These are phyloP conservation scores for Argynnis bischoffii DNA, from an alignment of 2,888 invertebrate species.

Conservation along the genomic window DNA sequence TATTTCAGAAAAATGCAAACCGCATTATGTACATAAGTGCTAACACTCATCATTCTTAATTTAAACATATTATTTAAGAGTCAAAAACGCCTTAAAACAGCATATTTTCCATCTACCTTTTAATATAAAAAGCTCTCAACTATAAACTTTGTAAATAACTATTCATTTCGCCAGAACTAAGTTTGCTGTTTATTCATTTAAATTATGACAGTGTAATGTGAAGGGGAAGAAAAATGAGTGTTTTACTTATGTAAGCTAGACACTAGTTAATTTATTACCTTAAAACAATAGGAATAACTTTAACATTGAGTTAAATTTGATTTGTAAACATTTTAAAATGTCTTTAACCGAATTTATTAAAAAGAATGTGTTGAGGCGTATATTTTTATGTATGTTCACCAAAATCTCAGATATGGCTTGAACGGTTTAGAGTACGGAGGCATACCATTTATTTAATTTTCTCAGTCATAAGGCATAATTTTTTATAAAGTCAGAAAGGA, in stretches of 20 bases:
- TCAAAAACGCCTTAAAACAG: constrained; percentile 26
- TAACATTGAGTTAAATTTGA: background rate
- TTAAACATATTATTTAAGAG: constrained; percentile 21
- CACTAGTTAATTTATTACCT: background rate
- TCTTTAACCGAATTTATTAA: too few species aligned
- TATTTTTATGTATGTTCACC: too few species aligned
- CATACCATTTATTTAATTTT: too few species aligned
- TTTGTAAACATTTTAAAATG: too few species aligned
- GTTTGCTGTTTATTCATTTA: constrained; percentile 36
- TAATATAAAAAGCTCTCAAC: constrained; percentile 29
- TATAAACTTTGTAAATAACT: constrained; percentile 38
- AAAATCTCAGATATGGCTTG: too few species aligned
- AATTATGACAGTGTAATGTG: constrained; percentile 30
- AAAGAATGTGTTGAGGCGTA: too few species aligned
- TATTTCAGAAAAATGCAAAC: constrained; percentile 8
- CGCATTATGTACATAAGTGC: constrained; percentile 13
- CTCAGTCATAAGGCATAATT: too few species aligned
- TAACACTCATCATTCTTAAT: constrained; percentile 13
- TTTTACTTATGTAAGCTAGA: constrained; percentile 7
- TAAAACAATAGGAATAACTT: background rate
- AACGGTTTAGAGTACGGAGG: too few species aligned
- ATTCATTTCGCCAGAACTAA: constrained; percentile 33
- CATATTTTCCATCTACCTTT: too few species aligned
- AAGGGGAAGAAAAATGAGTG: constrained; percentile 15
- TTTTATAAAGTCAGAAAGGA: too few species aligned